These are phyloP conservation scores for Nomada hirtipes DNA, from an alignment of 2,888 invertebrate genomes.

Conservation along the genomic window DNA sequence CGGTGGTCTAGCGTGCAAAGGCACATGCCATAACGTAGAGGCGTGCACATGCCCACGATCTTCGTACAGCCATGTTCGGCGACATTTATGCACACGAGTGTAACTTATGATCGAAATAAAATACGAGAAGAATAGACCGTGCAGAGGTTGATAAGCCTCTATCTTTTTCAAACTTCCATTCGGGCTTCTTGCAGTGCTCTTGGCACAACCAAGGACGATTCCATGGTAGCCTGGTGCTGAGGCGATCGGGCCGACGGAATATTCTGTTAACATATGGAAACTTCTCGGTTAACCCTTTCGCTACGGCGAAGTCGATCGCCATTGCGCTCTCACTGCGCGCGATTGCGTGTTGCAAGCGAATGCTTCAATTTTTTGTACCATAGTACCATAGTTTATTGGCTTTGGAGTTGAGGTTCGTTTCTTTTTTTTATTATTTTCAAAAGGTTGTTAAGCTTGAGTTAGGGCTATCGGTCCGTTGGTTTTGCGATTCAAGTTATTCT, in stretches of 20 bases:
- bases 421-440: too few species aligned
- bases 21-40: constrained; percentile 7
- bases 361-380: too few species aligned
- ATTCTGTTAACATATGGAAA: not conserved
- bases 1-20: constrained; percentile 52
- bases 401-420: too few species aligned
- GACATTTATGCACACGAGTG: constrained; percentile 49
- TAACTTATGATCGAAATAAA: constrained; percentile 56
- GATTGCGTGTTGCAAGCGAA: too few species aligned
- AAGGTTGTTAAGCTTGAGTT: too few species aligned
- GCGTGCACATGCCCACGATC: not conserved
- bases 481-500: too few species aligned
- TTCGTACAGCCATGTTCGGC: not conserved
- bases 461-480: too few species aligned
- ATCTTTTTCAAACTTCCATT: not conserved
- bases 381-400: too few species aligned
- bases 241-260: not conserved
- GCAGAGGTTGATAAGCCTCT: constrained; percentile 40
- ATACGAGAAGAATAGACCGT: constrained; percentile 36
- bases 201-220: not conserved
- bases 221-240: not conserved
- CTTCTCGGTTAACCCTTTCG: not conserved
- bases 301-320: too few species aligned
- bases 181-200: not conserved
- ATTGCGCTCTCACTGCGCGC: too few species aligned